Base-by-base conservation (phyloP, 2,797 vertebrate species). In the Synaphobranchus kaupii region DNA sequence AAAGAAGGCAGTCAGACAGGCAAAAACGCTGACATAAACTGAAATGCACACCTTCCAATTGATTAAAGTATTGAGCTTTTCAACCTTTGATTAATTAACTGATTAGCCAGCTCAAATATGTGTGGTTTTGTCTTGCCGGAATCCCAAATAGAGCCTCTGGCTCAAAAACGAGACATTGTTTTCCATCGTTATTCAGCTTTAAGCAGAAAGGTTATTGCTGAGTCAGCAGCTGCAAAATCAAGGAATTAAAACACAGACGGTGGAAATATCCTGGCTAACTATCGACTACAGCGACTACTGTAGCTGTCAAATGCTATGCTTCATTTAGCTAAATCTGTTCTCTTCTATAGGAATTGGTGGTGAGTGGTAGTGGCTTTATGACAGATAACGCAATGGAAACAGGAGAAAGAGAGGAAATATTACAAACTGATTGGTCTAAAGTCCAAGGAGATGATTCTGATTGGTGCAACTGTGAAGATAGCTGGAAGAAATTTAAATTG, bases 71-170 rank as follows among this genome's bases (percentile, higher is more conserved):
- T n/a, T 81, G 78, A 50, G 20, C 47, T 10, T 48, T 81, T n/a
- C 47, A 81, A 4, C 22, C 7, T 8, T 56, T 48, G 78, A 81
- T n/a, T 81, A 48, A 81, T 48, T 25, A 50, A 48, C 22, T 48
- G 78, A 81, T 81, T 81, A 48, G n/a, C 47, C 71, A 76, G 28
- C 66, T 71, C n/a, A 78, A 44, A 78, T 78, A 78, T 39, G 17
- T 44, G 39, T 34, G 15, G 73, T 22, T n/a, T 25, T 50, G 22
- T 81, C 17, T 76, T 44, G 71, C 31, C 20, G 34, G 71, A n/a
- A 50, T 50, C 47, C 47, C 9, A 81, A n/a, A 81, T 31, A 34
- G 39, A 39, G 25, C 28, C 66, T 28, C 5, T 68, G 7, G 28
- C 15, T 34, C 10, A 50, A 25, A 73, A 13, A 5, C 39, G 2